A percentile compares a stretch with the other conserved stretches of the same genome.
These are phyloP conservation scores for Peromyscus eremicus DNA, from an alignment of 2,797 vertebrate species.

Conservation along the genomic window DNA sequence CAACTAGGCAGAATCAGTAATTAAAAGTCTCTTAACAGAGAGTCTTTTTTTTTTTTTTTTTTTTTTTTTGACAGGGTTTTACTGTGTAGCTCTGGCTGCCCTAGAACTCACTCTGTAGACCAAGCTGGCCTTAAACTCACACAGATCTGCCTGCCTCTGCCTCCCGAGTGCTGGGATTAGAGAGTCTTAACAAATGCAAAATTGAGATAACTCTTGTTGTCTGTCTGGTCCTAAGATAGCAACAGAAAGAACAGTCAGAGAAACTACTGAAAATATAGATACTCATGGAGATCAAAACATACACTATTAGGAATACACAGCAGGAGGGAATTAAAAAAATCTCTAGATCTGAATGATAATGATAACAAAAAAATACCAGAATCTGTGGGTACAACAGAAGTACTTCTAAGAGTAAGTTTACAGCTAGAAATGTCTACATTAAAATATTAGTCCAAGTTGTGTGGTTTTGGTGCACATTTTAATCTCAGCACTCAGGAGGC, in stretches of 20 bases:
- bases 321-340: too few species aligned
- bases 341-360: not conserved
- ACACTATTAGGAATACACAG: not conserved
- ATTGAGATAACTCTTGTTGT: not conserved
- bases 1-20: not conserved
- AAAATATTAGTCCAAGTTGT: too few species aligned
- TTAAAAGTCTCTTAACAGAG: not conserved
- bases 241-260: not conserved
- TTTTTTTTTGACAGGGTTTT: too few species aligned
- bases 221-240: not conserved
- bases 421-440: not conserved
- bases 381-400: not conserved
- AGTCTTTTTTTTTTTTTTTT: too few species aligned
- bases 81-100: too few species aligned
- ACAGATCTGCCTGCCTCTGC: too few species aligned
- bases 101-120: too few species aligned
- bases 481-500: too few species aligned
- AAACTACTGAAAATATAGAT: not conserved
- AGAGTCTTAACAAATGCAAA: not conserved
- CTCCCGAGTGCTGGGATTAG: too few species aligned
- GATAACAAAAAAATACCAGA: not conserved
- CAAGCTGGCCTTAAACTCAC: too few species aligned
- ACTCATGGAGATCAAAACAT: not conserved
- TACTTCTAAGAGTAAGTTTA: not conserved
- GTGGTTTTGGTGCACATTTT: not conserved